A percentile compares a stretch with the other conserved stretches of the same genome.
Evolutionary conservation across 2,888 invertebrate genomes (phyloP).

Genomic region (Myathropa florea): DNA sequence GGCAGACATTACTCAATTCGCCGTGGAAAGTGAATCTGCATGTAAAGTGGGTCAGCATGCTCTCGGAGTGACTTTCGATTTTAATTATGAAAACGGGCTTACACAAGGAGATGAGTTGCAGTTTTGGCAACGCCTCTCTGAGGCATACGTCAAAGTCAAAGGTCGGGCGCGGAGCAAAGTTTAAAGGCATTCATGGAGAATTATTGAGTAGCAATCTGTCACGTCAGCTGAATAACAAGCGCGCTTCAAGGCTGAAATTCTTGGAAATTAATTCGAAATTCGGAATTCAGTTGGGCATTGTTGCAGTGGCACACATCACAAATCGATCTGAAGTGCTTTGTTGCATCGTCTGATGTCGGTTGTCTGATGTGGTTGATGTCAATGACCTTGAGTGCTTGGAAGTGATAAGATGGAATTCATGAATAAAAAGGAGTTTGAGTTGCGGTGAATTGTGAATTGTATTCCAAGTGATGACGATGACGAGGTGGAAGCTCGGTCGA

Average conservation of each 20-base stretch:
- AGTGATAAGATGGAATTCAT: neutral
- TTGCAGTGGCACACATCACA: neutral
- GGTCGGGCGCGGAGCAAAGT: constrained; percentile 6
- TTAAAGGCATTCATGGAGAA: neutral
- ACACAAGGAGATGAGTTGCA: constrained; percentile 28
- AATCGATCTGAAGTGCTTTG: constrained; percentile 17
- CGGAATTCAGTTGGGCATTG: neutral
- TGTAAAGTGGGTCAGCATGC: constrained; percentile 37
- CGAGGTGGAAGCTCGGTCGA: neutral
- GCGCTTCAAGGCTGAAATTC: constrained; percentile 35
- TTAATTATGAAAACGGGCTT: constrained; percentile 17
- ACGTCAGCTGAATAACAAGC: constrained; percentile 29
- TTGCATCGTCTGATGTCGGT: neutral
- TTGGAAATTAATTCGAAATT: neutral
- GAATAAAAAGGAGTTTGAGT: neutral
- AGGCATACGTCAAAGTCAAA: constrained; percentile 48
- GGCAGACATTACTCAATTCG: constrained; percentile 8
- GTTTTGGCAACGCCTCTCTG: constrained; percentile 13
- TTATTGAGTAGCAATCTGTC: constrained; percentile 30
- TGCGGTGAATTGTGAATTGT: neutral
- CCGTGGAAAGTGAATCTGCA: constrained; percentile 7
- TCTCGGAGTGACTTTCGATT: constrained; percentile 31
- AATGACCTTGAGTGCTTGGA: neutral
- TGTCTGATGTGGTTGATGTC: neutral
- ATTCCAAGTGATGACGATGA: too few species aligned